Evolutionary conservation across 2,888 invertebrate species (phyloP), one percentile per base, ranked within the genome.

Genomic region (Drosophila longiperda): DNA sequence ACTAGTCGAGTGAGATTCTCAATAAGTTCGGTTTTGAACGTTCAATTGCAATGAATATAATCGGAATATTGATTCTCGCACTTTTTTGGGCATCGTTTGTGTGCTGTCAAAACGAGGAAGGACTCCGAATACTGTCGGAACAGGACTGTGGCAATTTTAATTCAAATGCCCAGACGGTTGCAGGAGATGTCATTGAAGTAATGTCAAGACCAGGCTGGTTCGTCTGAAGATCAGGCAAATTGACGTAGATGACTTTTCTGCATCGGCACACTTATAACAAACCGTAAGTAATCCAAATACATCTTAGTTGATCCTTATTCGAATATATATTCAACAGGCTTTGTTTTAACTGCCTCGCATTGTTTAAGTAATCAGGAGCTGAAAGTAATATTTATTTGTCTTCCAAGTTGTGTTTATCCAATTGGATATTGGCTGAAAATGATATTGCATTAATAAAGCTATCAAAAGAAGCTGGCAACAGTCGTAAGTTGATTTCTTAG

Each of bases 261-360:
- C 54, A 65, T 53, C 3, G 77, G 77, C 5, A 62, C 66, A 1
- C 42, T 78, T 12, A 73, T 78, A 33, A 64, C 64, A 17, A 40
- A 52, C 8, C 62, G 77, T 76, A 66, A 64, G 73, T 63, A 40
- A 34, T 17, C 4, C 1, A 9, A 29, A 17, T 2, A 3, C 32
- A 23, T 12, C 9, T 52, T 12, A 3, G 20, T 12, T 38, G 15
- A 29, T 12, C 8, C 20, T 7, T 12, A 36, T 38, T 17, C 33
- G 0, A 66, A 38, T 42, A 3, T 42, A 3, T 17, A 5, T 50
- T 49, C n/a, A 0, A 15, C 2, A 78, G 77, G 67, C 0, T 77
- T 53, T 50, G 55, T 78, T 3, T n/a, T 78, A n/a, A 77, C 77
- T 2, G 78, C 78, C 9, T 77, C 78, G 0, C 77, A 78, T 36